phyloP scores from a whole-genome alignment of 1,140 invertebrate genomes.

The Steinernema feltiae region DNA sequence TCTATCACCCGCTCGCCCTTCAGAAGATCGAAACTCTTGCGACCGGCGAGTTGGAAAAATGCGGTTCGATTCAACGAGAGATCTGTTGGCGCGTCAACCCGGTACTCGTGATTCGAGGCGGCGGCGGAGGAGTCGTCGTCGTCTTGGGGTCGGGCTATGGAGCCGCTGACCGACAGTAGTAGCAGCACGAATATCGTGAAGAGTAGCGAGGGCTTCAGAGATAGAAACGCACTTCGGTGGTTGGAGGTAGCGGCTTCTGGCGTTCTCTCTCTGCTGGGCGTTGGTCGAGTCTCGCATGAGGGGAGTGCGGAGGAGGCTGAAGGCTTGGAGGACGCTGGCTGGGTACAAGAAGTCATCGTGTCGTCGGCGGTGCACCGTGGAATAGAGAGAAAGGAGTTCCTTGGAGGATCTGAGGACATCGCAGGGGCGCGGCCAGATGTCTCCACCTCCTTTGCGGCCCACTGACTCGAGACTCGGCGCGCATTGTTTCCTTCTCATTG shows the following conservation, averaged over 20 bases:
- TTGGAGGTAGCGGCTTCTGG: neutral
- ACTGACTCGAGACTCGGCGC: neutral
- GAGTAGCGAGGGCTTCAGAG: neutral
- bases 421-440: neutral
- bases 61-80: neutral
- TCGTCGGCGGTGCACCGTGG: conserved; percentile 2
- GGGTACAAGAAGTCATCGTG: neutral
- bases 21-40: neutral
- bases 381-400: neutral
- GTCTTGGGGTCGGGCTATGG: neutral
- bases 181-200: neutral
- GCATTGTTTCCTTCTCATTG: neutral
- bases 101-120: neutral
- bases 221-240: neutral
- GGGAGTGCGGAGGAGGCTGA: neutral
- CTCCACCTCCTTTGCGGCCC: conserved; percentile 2
- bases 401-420: neutral
- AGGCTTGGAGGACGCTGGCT: neutral
- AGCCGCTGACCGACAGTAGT: neutral
- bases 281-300: neutral
- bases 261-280: neutral
- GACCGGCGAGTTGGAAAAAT: neutral
- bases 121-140: neutral
- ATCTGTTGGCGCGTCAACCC: neutral
- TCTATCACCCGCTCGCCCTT: neutral